Evolutionary conservation across 2,113 vertebrate genomes (phyloP), one percentile per base, ranked within the genome.

Genomic region (Sinocyclocheilus rhinocerous): DNA sequence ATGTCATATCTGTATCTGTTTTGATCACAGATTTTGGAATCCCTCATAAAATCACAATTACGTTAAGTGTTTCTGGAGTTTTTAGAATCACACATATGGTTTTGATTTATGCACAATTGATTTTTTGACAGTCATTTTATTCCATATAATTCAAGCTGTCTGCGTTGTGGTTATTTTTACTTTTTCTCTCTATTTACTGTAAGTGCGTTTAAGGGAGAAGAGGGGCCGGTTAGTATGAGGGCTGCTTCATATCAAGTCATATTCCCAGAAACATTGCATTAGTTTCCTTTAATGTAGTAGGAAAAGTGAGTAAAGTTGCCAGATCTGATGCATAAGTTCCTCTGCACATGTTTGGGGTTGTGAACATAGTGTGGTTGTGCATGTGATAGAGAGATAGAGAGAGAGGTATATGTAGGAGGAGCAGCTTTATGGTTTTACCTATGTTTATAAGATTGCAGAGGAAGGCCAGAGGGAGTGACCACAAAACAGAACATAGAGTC

Each of bases 371-470:
- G 76, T 85, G 59, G 36, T 11, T 57, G n/a, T 77, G 29, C 61
- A 45, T 72, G 10, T 79, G 33, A 57, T 12, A 36, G 55, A 80
- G 5, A 24, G 9, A 26, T 4, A 50, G n/a, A 76, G 45, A 76
- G 42, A 76, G 42, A 76, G 45, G 24, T 24, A 50, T 6, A 50
- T 18, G 20, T 81, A 36, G 12, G 16, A 52, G 16, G 42, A 52
- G 24, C 48, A 48, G 22, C 13, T 69, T 85, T 85, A 67, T 50
- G 83, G 78, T 86, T 89, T 29, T 90, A 94, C 89, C 93, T 93
- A 93, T 93, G 92, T 94, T 94, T 94, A 92, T 93, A 48, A 86
- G 91, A 96, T 61, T 79, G 91, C 87, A 89, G 90, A 90, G 93
- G 89, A 69, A 67, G 18, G 61, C 6, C 69, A 67, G 84, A 65